Evolutionary conservation across 2,113 vertebrate genomes (phyloP), one percentile per base, ranked within the genome.

Genomic region (Probosciger aterrimus): DNA sequence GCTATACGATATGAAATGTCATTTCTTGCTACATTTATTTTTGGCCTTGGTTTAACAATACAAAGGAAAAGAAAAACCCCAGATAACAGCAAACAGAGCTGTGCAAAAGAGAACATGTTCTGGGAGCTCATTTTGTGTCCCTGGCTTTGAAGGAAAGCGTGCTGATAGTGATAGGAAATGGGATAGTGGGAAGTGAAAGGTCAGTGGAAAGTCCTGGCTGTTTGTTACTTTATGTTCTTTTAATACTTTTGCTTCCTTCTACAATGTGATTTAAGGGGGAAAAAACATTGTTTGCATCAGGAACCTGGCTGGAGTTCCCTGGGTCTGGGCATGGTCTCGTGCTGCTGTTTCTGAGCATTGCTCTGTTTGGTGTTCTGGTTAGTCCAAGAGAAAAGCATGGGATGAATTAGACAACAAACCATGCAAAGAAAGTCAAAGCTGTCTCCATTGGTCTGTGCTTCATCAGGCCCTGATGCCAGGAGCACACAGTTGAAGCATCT

Each of bases 81-180:
- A 81, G 78, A 64, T 81, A 89, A 86, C 6, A 20, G 15, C 41
- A 31, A n/a, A 63, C 33, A 59, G 55, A 49, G 35, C 63, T 57
- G 20, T 65, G 71, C 49, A 69, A 87, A 86, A 79, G 25, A 64
- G 82, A 93, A 50, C 20, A 14, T 78, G 79, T 55, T 91, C 68
- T 81, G 74, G 22, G 80, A 96, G 75, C 67, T 87, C 20, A 57
- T 93, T 95, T 92, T 94, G 41, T 78, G 52, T 81, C 86, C 79
- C 90, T 88, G 91, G 47, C 52, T 89, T 84, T 92, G 65, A 76
- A 97, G 78, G 91, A 95, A 94, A 93, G 91, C 11, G 0, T 60
- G 57, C 87, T 82, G 91, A 96, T 95, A 97, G 86, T 69, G 82
- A 68, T 95, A 97, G 97, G 97, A 97, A 97, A 93, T 67, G 82